Percentiles rank a stretch among this genome's conserved stretches.
phyloP scores from a whole-genome alignment of 2,113 vertebrate genomes.

The Lycaon pictus region DNA sequence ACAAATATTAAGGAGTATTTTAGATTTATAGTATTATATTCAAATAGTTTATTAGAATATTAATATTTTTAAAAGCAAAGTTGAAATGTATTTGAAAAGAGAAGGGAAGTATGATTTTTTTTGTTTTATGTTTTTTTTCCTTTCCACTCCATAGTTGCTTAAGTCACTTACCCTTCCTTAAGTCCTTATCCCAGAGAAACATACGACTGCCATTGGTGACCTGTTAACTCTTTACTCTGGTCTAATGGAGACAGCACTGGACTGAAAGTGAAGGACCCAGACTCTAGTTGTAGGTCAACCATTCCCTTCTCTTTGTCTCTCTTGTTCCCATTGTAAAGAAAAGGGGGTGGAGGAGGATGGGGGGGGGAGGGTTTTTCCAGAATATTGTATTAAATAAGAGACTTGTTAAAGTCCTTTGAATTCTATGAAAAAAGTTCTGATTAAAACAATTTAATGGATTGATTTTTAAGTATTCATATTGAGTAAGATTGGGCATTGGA shows the following conservation, averaged over 20 bases:
- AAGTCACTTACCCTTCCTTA: conserved; percentile 80
- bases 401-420: not conserved
- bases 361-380: not conserved
- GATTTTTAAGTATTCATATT: conserved; percentile 40
- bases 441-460: conserved; percentile 32
- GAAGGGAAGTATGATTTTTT: conserved; percentile 55
- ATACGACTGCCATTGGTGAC: conserved; percentile 68
- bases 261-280: conserved; percentile 76
- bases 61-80: conserved; percentile 49
- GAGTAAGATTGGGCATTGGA: not conserved
- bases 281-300: conserved; percentile 76
- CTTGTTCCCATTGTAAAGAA: conserved; percentile 48
- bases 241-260: conserved; percentile 76
- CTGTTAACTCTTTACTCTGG: conserved; percentile 73
- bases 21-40: not conserved
- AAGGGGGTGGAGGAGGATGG: not conserved
- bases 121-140: conserved; percentile 55
- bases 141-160: conserved; percentile 54
- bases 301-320: conserved; percentile 64
- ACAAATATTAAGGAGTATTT: conserved; percentile 22
- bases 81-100: conserved; percentile 60
- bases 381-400: conserved; percentile 53
- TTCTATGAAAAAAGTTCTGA: not conserved
- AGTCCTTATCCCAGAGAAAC: conserved; percentile 73
- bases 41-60: not conserved